phyloP scores from a whole-genome alignment of 1,140 invertebrate species.

The Eurytemora carolleeae region DNA sequence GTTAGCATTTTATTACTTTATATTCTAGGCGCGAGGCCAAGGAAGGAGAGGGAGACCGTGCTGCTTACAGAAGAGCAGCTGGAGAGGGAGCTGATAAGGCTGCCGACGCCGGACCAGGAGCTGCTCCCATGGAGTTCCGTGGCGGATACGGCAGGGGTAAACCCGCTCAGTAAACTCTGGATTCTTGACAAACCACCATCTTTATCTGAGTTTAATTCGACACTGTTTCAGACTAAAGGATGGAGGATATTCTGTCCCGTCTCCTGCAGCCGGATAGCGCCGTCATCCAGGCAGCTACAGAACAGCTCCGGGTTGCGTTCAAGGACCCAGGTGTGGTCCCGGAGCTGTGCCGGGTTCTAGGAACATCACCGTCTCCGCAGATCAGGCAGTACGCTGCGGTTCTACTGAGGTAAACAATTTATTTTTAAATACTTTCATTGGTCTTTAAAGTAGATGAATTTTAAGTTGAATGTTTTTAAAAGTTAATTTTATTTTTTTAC shows the following conservation, averaged over 20 bases:
- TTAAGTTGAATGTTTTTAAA: too few species aligned
- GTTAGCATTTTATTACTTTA: slow-evolving; percentile 23
- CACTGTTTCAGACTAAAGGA: too few species aligned
- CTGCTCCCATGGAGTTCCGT: slow-evolving; percentile 63
- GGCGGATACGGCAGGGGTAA: slow-evolving; percentile 27
- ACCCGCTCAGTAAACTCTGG: slow-evolving; percentile 14
- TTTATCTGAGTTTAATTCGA: neutral
- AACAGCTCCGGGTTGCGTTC: slow-evolving; percentile 38
- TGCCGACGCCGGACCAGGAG: slow-evolving; percentile 76
- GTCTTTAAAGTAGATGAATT: too few species aligned
- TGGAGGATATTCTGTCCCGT: slow-evolving; percentile 10
- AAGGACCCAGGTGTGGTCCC: slow-evolving; percentile 37
- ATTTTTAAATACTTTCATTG: too few species aligned
- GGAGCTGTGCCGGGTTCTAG: slow-evolving; percentile 35
- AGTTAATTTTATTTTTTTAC: too few species aligned
- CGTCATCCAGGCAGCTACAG: slow-evolving; percentile 27
- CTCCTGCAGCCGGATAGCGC: slow-evolving; percentile 8
- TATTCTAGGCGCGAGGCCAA: slow-evolving; percentile 36
- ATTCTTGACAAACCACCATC: slow-evolving; percentile 6
- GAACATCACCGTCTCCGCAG: slow-evolving; percentile 32
- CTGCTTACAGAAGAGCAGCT: slow-evolving; percentile 56
- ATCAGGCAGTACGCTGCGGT: slow-evolving; percentile 46
- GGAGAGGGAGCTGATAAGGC: slow-evolving; percentile 61
- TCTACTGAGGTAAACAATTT: slow-evolving; percentile 30
- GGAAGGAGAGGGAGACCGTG: slow-evolving; percentile 44